These are phyloP conservation scores for Noctilio leporinus DNA, from an alignment of 2,113 vertebrate genomes.

Conservation along the genomic window DNA sequence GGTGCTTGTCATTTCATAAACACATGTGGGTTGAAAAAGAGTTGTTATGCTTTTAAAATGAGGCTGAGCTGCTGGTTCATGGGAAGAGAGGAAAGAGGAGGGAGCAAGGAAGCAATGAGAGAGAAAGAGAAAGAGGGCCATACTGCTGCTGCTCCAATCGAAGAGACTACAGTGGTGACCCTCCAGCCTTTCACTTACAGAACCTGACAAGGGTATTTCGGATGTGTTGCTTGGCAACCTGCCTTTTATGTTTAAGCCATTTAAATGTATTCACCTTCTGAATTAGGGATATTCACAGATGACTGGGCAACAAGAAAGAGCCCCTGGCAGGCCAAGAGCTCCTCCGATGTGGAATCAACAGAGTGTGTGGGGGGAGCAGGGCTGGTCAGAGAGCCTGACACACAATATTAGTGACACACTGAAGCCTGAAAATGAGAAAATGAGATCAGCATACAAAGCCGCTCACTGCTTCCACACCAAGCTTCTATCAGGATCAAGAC, in stretches of 20 bases:
- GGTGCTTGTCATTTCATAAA: background rate
- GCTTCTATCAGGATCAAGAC: background rate
- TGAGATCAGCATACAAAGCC: background rate
- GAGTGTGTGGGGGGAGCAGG: rapidly evolving
- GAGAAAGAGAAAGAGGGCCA: background rate
- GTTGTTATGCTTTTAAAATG: background rate
- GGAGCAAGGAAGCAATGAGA: background rate
- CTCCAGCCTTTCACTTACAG: slow-evolving; percentile 11
- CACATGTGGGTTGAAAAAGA: background rate
- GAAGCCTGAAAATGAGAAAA: background rate
- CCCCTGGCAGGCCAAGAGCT: background rate
- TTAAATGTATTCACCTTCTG: slow-evolving; percentile 73
- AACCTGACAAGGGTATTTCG: slow-evolving; percentile 50
- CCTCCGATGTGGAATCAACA: slow-evolving; percentile 9
- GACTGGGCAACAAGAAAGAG: slow-evolving; percentile 59
- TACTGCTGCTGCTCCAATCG: background rate
- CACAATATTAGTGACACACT: background rate
- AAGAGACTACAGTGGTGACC: background rate
- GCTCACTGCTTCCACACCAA: rapidly evolving
- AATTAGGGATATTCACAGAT: slow-evolving; percentile 71
- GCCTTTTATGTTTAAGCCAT: slow-evolving; percentile 66
- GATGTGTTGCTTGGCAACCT: slow-evolving; percentile 81
- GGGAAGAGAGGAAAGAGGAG: slow-evolving; percentile 8
- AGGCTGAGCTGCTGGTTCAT: background rate
- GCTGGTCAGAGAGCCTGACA: background rate